These are phyloP conservation scores for Musca domestica DNA, from an alignment of 1,140 invertebrate species.

Conservation along the genomic window DNA sequence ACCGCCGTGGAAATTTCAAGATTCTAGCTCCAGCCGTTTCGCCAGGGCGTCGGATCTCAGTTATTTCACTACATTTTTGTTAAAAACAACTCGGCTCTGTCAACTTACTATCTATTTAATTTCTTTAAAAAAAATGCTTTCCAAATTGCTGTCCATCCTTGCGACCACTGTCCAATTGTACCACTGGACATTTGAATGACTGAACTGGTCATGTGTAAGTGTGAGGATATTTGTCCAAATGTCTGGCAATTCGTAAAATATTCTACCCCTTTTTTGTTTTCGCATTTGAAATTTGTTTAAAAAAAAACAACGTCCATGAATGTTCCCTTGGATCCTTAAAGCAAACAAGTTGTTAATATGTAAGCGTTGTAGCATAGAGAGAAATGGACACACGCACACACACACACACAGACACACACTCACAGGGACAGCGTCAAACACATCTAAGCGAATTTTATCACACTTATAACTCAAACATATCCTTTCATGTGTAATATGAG, in stretches of 20 bases:
- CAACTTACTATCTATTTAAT: too few species aligned
- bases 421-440: neutral
- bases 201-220: neutral
- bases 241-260: neutral
- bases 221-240: constrained; percentile 1
- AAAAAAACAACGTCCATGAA: neutral
- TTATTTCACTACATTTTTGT: too few species aligned
- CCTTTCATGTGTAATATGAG: constrained; percentile 15
- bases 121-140: too few species aligned
- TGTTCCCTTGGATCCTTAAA: neutral
- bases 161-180: too few species aligned
- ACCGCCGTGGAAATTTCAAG: too few species aligned
- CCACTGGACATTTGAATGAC: too few species aligned
- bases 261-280: neutral
- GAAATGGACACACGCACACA: neutral
- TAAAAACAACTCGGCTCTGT: too few species aligned
- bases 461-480: constrained; percentile 4
- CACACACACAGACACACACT: neutral
- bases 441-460: neutral
- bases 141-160: too few species aligned
- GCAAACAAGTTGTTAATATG: neutral
- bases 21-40: too few species aligned
- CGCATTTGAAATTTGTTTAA: neutral
- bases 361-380: constrained; percentile 7
- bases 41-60: too few species aligned